A percentile compares a stretch with the other conserved stretches of the same genome.
phyloP scores from a whole-genome alignment of 2,113 vertebrate genomes.

The Myocastor coypus region DNA sequence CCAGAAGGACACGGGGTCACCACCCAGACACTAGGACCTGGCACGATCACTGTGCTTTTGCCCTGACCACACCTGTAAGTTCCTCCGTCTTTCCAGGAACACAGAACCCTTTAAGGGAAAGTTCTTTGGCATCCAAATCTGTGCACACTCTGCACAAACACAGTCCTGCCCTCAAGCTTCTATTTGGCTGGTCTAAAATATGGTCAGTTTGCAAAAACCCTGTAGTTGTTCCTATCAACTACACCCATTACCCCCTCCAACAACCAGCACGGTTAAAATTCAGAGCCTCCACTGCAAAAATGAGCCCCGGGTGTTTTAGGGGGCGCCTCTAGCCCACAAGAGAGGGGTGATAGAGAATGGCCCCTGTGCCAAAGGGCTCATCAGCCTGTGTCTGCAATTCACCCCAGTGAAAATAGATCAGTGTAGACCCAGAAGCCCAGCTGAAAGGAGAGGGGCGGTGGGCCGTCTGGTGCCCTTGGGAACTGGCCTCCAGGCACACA shows the following conservation, averaged over 20 bases:
- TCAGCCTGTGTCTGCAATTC: background rate
- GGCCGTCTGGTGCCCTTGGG: background rate
- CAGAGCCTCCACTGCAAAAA: background rate
- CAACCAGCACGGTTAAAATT: background rate
- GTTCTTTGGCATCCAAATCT: background rate
- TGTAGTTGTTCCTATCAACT: conserved; percentile 47
- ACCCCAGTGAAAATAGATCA: background rate
- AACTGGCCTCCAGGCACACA: background rate
- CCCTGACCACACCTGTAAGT: background rate
- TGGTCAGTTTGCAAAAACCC: conserved; percentile 64
- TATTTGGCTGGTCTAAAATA: conserved; percentile 31
- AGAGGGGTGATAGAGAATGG: background rate
- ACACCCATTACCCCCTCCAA: background rate
- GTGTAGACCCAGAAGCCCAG: background rate
- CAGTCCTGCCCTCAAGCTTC: background rate
- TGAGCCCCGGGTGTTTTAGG: background rate
- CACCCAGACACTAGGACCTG: background rate
- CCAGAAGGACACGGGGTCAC: background rate
- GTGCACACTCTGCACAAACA: background rate
- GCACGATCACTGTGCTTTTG: background rate
- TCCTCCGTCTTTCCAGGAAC: background rate
- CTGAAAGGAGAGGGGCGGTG: background rate
- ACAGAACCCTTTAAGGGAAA: background rate
- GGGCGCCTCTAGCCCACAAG: background rate
- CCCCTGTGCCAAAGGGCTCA: background rate